Evolutionary conservation across 2,888 invertebrate species (phyloP).

Genomic region (Sicus ferrugineus): DNA sequence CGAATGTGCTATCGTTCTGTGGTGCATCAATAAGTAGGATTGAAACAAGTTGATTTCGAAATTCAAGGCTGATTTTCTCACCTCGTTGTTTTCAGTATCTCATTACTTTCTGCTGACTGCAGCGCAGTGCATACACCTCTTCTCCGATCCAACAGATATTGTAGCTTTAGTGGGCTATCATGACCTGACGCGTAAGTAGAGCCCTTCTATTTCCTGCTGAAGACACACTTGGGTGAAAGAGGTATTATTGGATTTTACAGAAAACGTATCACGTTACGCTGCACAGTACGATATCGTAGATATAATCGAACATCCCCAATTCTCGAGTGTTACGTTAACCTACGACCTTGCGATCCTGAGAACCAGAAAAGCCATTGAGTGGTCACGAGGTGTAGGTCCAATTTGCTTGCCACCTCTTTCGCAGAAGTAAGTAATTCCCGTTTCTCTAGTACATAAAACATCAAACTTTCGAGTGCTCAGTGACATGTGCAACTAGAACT

Average conservation of each 20-base stretch:
- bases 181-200: constrained; percentile 62
- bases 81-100: constrained; percentile 49
- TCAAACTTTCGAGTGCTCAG: background rate
- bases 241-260: no score
- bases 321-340: constrained; percentile 38
- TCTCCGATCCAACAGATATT: constrained; percentile 45
- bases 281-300: constrained; percentile 52
- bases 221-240: no score
- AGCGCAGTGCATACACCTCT: constrained; percentile 64
- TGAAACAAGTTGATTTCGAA: no score
- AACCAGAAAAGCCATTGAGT: constrained; percentile 62
- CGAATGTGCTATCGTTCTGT: constrained; percentile 57
- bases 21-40: constrained; percentile 64
- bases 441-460: no score
- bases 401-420: constrained; percentile 67
- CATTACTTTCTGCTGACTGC: constrained; percentile 66
- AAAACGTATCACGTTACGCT: constrained; percentile 35
- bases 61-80: background rate
- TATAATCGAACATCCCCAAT: constrained; percentile 50
- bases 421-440: background rate
- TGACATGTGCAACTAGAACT: background rate
- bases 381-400: constrained; percentile 68
- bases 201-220: no score
- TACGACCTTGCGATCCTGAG: constrained; percentile 69
- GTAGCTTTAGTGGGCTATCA: constrained; percentile 67